Evolutionary conservation across 2,888 invertebrate genomes (phyloP), one percentile per base, ranked within the genome.

Genomic region (Eutolmus rufibarbis): DNA sequence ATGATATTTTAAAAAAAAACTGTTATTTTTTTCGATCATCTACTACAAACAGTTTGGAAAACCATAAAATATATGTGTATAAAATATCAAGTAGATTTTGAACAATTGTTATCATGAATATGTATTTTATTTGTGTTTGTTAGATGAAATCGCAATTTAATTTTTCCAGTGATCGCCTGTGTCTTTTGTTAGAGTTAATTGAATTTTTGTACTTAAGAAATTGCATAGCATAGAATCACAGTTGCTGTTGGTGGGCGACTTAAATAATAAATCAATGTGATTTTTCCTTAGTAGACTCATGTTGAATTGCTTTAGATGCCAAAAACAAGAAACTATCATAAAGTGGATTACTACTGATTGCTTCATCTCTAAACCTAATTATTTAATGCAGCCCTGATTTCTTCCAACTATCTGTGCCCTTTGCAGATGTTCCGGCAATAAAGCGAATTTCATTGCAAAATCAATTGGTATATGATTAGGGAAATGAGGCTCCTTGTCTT

Each of bases 401-500:
- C 12, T 23, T 28, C 9, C 23, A 28, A 23, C n/a, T 28, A 66
- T 19, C 28, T 28, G 12, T 28, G 23, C 28, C 23, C 66, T 28
- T 9, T 66, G 66, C 66, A 76, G 76, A 76, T 76, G 76, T 76
- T 76, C 37, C n/a, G 34, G 16, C 76, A 37, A 78, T 78, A 78
- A 37, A 78, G 9, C 1, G 40, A 78, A 23, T 23, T 78, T 43
- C 43, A 37, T 78, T 78, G 23, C 78, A 78, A 78, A 78, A 78
- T 78, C 78, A 78, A 78, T 78, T 78, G 43, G 37, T 78, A 78
- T 78, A 40, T 40, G 37, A 43, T 43, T 43, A 78, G 43, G 43
- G 78, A 78, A 78, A 40, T 43, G 40, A 34, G 43, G 23, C 43
- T 43, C 43, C 40, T 46, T 81, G 40, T 66, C 56, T 56, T 81